phyloP scores from a whole-genome alignment of 2,797 vertebrate genomes.

The Amniataba percoides region DNA sequence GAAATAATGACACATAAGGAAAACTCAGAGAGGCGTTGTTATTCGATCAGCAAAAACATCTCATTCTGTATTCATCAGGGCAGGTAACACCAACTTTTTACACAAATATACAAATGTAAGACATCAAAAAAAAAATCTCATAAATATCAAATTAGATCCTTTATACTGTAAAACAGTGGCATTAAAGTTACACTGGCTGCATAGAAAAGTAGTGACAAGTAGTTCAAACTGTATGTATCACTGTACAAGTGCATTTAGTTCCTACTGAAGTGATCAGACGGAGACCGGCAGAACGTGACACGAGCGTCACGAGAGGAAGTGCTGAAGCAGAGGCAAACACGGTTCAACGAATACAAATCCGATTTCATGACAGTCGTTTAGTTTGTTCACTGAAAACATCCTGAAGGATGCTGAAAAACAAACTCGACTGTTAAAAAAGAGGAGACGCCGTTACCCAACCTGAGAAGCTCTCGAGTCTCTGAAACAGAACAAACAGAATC shows the following conservation, averaged over 20 bases:
- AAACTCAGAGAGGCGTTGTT: slow-evolving; percentile 47
- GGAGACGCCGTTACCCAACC: not conserved
- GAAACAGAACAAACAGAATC: slow-evolving; percentile 1
- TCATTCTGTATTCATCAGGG: slow-evolving; percentile 63
- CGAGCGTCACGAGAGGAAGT: not conserved
- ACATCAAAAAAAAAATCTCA: slow-evolving; percentile 88
- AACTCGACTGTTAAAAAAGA: not conserved
- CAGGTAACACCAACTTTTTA: slow-evolving; percentile 70
- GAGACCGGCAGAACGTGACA: slow-evolving; percentile 49
- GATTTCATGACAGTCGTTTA: not conserved
- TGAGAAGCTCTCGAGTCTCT: not conserved
- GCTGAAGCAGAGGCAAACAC: slow-evolving; percentile 1
- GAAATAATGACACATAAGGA: not conserved
- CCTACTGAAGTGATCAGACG: slow-evolving; percentile 57
- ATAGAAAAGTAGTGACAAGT: slow-evolving; percentile 94
- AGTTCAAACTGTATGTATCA: slow-evolving; percentile 23
- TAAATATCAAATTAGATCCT: slow-evolving; percentile 96
- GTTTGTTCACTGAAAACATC: slow-evolving; percentile 22
- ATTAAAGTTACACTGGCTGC: slow-evolving; percentile 87
- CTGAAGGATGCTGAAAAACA: slow-evolving; percentile 16
- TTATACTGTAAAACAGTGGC: slow-evolving; percentile 87
- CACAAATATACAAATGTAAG: slow-evolving; percentile 90
- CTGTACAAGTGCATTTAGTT: slow-evolving; percentile 74
- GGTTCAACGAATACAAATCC: not conserved
- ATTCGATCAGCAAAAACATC: slow-evolving; percentile 68